Evolutionary conservation across 2,797 vertebrate genomes (phyloP).

Genomic region (Falco concolor): DNA sequence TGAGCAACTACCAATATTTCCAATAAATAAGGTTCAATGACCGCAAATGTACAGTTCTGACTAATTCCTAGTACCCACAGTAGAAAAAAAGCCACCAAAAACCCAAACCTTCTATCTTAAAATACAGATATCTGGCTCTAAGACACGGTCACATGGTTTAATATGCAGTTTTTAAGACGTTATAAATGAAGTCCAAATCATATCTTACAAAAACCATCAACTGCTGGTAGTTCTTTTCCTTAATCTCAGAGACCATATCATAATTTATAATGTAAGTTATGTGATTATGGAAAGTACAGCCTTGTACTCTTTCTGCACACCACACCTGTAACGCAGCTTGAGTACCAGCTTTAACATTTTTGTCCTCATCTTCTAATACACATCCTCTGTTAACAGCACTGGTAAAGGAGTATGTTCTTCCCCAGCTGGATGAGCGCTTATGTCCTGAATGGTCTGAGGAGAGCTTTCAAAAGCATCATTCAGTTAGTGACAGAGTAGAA

Average conservation of each 20-base stretch:
- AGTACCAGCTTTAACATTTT: slow-evolving; percentile 86
- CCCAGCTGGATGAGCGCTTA: slow-evolving; percentile 94
- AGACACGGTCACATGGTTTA: fast-evolving
- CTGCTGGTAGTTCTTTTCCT: neutral
- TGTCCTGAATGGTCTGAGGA: slow-evolving; percentile 80
- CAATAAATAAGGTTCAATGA: neutral
- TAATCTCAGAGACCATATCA: fast-evolving
- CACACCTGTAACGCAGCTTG: slow-evolving; percentile 90
- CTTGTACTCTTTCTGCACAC: neutral
- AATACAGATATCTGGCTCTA: neutral
- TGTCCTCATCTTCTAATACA: slow-evolving; percentile 85
- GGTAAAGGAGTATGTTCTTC: slow-evolving; percentile 94
- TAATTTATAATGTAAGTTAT: fast-evolving
- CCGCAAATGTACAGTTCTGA: neutral
- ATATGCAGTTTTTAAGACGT: fast-evolving
- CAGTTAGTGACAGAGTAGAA: neutral
- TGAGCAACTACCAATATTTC: neutral
- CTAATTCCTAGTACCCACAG: neutral
- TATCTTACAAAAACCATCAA: neutral
- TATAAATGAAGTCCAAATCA: fast-evolving
- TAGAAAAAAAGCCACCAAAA: neutral
- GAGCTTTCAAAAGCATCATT: slow-evolving; percentile 59
- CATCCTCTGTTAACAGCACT: slow-evolving; percentile 93
- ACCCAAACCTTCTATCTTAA: neutral
- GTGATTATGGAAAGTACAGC: fast-evolving